Percentiles rank a stretch among this genome's conserved stretches.
Conservation (phyloP, 2,888 invertebrate genomes). For the Tipula unca region DNA sequence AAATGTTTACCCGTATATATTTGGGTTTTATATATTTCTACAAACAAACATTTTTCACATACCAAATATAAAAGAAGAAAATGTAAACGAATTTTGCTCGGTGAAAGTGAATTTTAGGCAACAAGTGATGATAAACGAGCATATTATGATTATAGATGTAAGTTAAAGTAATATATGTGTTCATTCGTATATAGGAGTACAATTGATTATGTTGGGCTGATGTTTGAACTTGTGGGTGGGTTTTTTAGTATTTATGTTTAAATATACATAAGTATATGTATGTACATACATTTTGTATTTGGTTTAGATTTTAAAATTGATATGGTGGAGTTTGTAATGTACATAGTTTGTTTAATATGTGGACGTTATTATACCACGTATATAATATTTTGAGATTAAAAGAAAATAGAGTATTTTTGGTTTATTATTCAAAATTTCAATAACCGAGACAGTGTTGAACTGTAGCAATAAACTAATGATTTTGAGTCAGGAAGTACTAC, state of each 20-base stretch:
- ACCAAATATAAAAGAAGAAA: not conserved
- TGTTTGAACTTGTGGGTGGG: not conserved
- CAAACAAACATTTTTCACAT: not conserved
- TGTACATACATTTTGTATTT: not conserved
- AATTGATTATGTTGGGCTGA: not conserved
- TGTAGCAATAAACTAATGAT: too few species aligned
- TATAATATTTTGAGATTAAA: too few species aligned
- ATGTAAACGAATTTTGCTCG: not conserved
- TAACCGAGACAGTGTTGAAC: too few species aligned
- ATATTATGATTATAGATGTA: not conserved
- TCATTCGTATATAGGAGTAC: not conserved
- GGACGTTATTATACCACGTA: too few species aligned
- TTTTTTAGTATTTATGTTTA: not conserved
- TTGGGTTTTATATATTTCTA: not conserved
- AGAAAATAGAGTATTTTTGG: too few species aligned
- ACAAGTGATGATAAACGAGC: slow-evolving; percentile 4
- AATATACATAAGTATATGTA: not conserved
- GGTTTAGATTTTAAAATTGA: not conserved
- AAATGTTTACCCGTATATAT: not conserved
- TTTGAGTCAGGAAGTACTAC: too few species aligned
- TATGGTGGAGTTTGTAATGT: not conserved
- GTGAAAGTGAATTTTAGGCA: not conserved
- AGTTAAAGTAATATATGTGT: not conserved
- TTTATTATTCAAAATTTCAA: too few species aligned
- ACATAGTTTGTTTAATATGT: too few species aligned